Evolutionary conservation across 1,140 invertebrate genomes (phyloP).

Genomic region (Drosophila rhopaloa): DNA sequence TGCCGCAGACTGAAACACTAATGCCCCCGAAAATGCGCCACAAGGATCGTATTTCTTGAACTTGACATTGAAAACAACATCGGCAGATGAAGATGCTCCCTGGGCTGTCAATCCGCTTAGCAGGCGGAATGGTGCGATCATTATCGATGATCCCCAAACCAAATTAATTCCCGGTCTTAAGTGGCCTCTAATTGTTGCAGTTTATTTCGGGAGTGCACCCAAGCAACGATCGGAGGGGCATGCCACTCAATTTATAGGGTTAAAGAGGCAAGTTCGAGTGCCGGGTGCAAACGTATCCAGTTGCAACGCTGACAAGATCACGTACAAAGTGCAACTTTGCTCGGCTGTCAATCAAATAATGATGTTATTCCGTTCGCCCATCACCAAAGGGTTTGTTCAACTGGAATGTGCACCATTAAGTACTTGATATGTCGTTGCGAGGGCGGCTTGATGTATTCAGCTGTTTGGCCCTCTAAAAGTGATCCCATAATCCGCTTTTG

Average conservation of each 20-base stretch:
- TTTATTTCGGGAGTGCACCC: slow-evolving; percentile 70
- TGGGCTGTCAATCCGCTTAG: slow-evolving; percentile 61
- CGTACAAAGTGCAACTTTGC: slow-evolving; percentile 73
- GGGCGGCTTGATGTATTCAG: slow-evolving; percentile 24
- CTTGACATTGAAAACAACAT: slow-evolving; percentile 74
- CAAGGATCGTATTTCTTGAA: slow-evolving; percentile 69
- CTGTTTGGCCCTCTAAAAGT: neutral
- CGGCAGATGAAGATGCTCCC: slow-evolving; percentile 16
- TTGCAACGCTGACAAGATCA: slow-evolving; percentile 78
- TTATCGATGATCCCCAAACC: slow-evolving; percentile 61
- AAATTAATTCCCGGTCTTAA: slow-evolving; percentile 59
- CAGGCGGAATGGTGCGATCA: slow-evolving; percentile 33
- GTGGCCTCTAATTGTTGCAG: slow-evolving; percentile 65
- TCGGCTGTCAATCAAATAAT: slow-evolving; percentile 67
- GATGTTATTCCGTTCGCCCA: slow-evolving; percentile 26
- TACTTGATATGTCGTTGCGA: slow-evolving; percentile 18
- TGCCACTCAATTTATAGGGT: slow-evolving; percentile 27
- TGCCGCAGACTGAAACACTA: slow-evolving; percentile 8
- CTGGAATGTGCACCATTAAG: slow-evolving; percentile 34
- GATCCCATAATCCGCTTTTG: neutral
- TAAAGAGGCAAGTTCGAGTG: neutral
- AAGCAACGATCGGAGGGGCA: slow-evolving; percentile 36
- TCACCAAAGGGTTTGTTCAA: slow-evolving; percentile 50
- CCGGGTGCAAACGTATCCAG: slow-evolving; percentile 60
- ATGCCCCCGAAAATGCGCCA: slow-evolving; percentile 45